Conservation (phyloP, 2,797 vertebrate species). For the Eidolon dupreanum region DNA sequence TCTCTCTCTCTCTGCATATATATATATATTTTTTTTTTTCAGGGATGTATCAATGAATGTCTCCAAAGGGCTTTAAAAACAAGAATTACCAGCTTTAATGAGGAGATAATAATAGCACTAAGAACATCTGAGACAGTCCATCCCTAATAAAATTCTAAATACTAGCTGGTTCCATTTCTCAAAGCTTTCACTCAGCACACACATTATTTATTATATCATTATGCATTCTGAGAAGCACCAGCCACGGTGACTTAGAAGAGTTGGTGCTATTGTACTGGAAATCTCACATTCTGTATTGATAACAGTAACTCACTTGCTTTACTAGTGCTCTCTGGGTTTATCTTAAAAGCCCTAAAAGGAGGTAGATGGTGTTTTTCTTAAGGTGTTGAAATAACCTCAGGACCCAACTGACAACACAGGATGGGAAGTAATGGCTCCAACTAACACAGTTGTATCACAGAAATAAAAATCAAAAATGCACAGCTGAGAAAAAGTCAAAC, state of each 20-base stretch:
- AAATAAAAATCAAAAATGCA: not conserved
- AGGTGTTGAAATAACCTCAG: conserved; percentile 25
- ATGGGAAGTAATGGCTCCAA: not conserved
- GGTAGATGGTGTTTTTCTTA: not conserved
- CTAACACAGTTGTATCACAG: not conserved
- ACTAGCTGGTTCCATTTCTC: not conserved
- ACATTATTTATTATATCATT: not conserved
- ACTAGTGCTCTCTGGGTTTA: not conserved
- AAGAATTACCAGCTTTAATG: conserved; percentile 60
- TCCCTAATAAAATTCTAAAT: conserved; percentile 46
- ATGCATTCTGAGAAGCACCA: not conserved
- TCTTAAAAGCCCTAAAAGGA: conserved; percentile 34
- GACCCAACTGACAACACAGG: not conserved
- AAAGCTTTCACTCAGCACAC: not conserved
- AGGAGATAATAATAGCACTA: conserved; percentile 7
- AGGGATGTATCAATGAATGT: conserved; percentile 21
- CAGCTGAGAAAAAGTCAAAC: not conserved
- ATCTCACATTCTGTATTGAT: not conserved
- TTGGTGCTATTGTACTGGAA: not conserved
- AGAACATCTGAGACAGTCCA: conserved; percentile 27
- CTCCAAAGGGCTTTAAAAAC: conserved; percentile 60
- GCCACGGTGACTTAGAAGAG: not conserved
- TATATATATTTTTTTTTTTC: not conserved
- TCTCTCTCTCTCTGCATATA: not conserved
- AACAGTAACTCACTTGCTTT: not conserved